Base-by-base conservation (phyloP, 2,888 invertebrate species). In the Tetragonula carbonaria region DNA sequence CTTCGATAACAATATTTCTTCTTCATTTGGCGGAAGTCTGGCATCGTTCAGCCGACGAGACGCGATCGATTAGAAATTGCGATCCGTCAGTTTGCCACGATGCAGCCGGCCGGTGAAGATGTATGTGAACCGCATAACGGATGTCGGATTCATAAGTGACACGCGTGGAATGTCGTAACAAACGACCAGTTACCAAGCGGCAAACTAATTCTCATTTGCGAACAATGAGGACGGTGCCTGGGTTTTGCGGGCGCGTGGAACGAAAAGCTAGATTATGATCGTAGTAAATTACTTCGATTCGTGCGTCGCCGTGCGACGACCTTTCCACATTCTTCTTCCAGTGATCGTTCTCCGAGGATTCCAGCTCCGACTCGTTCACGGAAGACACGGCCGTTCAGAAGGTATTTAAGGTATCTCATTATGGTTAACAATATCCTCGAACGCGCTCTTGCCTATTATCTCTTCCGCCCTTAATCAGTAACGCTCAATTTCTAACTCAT, bases 401-500 rank as follows among this genome's bases (percentile, higher is more conserved):
- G 62, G 55, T 23, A 77, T 73, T 84, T 73, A 76, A 79, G 59
- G 55, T 65, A 65, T 79, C 80, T 84, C 77, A 74, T 85, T 85
- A 85, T 13, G 68, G 65, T 57, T 84, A 80, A 80, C 85, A 59
- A 85, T 85, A 85, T 85, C 75, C 84, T 83, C 84, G 74, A 53
- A 59, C 79, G 65, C 70, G 59, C 65, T 65, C 84, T 8, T n/a
- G n/a, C 18, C 80, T 74, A 70, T 84, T 84, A 84, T 84, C 84
- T 85, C 84, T 85, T 85, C 84, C 85, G 84, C 80, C 85, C 75
- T 85, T 78, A 84, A 85, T 85, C 84, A 76, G 85, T 84, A 84
- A 85, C 85, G 85, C 85, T 85, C 84, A 84, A 85, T 85, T 85
- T 85, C 85, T 84, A 76, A 50, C 84, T 84, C 70, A 68, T 73